Conservation (phyloP, 2,888 invertebrate genomes). For the Ceramica pisi region DNA sequence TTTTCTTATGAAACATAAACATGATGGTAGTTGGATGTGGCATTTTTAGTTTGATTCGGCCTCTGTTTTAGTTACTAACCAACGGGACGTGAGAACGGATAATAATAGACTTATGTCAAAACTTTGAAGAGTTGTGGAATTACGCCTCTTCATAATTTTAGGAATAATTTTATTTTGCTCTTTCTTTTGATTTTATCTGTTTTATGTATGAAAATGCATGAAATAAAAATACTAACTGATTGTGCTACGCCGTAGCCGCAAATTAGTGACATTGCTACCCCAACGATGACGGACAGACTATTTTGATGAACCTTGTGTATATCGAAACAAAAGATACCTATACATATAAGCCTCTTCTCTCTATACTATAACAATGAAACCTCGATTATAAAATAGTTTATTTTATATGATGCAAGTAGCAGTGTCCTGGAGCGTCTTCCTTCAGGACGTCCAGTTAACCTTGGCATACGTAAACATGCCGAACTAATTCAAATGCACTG, state of each 20-base stretch:
- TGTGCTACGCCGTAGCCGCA: slow-evolving; percentile 19
- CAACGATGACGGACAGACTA: neutral
- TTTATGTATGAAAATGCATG: neutral
- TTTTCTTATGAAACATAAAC: slow-evolving; percentile 31
- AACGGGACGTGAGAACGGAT: neutral
- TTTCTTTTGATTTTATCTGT: neutral
- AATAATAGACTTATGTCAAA: too few relatives aligned
- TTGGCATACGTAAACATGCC: neutral
- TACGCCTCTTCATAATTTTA: neutral
- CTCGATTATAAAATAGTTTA: slow-evolving; percentile 23
- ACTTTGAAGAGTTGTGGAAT: too few relatives aligned
- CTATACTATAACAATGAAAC: slow-evolving; percentile 6
- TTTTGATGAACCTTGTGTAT: neutral
- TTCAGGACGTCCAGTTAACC: neutral
- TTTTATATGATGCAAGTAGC: slow-evolving; percentile 32
- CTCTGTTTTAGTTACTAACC: neutral
- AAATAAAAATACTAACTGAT: neutral
- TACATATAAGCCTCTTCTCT: neutral
- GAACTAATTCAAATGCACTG: slow-evolving; percentile 6
- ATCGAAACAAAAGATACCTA: neutral
- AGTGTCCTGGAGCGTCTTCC: slow-evolving; percentile 20
- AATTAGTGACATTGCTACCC: slow-evolving; percentile 12
- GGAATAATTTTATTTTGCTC: neutral
- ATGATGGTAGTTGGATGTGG: slow-evolving; percentile 4
- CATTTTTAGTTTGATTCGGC: slow-evolving; percentile 19